Conservation (phyloP, 2,888 invertebrate genomes). For the Thyatira batis region DNA sequence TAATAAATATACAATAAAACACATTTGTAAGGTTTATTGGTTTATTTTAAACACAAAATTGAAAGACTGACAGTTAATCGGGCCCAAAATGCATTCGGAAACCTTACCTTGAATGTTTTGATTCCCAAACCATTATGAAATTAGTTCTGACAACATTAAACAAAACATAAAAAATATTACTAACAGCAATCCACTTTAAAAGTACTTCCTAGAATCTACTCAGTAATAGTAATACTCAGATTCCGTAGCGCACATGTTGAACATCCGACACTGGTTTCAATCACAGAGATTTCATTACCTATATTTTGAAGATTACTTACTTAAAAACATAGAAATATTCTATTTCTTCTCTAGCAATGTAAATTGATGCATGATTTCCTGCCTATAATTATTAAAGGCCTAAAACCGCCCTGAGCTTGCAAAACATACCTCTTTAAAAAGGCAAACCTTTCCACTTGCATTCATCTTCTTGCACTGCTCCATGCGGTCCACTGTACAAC, state of each 20-base stretch:
- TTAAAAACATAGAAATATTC: constrained; percentile 70
- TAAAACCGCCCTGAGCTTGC: constrained; percentile 63
- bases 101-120: constrained; percentile 54
- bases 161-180: constrained; percentile 76
- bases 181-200: constrained; percentile 75
- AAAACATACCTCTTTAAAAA: constrained; percentile 63
- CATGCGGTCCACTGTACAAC: constrained; percentile 75
- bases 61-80: constrained; percentile 76
- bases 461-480: constrained; percentile 72
- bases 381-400: constrained; percentile 66
- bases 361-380: constrained; percentile 70
- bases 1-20: constrained; percentile 17
- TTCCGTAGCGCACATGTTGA: constrained; percentile 67
- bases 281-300: constrained; percentile 78
- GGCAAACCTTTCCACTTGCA: constrained; percentile 63
- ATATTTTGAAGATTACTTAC: constrained; percentile 67
- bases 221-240: constrained; percentile 79
- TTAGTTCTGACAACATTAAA: constrained; percentile 79
- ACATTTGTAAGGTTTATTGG: constrained; percentile 62
- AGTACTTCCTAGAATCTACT: constrained; percentile 71
- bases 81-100: constrained; percentile 71
- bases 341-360: constrained; percentile 71
- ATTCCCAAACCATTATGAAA: constrained; percentile 73
- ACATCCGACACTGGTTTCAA: constrained; percentile 72
- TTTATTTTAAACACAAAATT: constrained; percentile 81